Conservation (phyloP, 2,888 invertebrate species). For the Aelia acuminata region DNA sequence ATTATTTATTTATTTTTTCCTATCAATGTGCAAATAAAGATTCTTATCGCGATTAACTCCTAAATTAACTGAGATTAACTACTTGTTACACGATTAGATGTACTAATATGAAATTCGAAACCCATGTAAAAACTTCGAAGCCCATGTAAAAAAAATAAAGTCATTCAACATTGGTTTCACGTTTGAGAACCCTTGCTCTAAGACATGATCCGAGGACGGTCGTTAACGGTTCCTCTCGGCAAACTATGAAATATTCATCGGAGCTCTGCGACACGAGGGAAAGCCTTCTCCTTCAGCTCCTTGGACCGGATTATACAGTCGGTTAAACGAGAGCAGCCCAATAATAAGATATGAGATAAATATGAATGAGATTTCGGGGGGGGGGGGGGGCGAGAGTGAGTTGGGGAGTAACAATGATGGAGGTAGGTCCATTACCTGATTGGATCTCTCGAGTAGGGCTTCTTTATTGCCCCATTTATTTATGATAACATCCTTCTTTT, state of each 20-base stretch:
- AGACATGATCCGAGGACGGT: too few species aligned
- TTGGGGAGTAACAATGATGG: background rate
- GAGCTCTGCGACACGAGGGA: background rate
- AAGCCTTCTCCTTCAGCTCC: background rate
- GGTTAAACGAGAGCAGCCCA: background rate
- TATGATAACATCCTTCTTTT: slow-evolving; percentile 3
- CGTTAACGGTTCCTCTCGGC: background rate
- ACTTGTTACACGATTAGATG: too few species aligned
- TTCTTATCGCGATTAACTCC: too few species aligned
- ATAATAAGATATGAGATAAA: slow-evolving; percentile 26
- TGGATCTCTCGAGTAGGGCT: background rate
- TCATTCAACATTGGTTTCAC: too few species aligned
- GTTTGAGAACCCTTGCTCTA: too few species aligned
- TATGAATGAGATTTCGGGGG: background rate
- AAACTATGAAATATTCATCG: background rate
- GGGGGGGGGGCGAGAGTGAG: background rate
- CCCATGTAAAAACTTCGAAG: too few species aligned
- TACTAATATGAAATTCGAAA: too few species aligned
- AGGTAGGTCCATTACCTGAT: slow-evolving; percentile 5
- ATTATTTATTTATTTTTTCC: too few species aligned
- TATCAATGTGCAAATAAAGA: too few species aligned
- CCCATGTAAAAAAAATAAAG: too few species aligned
- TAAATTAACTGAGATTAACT: too few species aligned
- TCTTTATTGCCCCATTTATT: slow-evolving; percentile 20
- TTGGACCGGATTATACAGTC: background rate